A percentile compares a stretch with the other conserved stretches of the same genome.
phyloP scores from a whole-genome alignment of 2,797 vertebrate species.

The Taenioides sp. region DNA sequence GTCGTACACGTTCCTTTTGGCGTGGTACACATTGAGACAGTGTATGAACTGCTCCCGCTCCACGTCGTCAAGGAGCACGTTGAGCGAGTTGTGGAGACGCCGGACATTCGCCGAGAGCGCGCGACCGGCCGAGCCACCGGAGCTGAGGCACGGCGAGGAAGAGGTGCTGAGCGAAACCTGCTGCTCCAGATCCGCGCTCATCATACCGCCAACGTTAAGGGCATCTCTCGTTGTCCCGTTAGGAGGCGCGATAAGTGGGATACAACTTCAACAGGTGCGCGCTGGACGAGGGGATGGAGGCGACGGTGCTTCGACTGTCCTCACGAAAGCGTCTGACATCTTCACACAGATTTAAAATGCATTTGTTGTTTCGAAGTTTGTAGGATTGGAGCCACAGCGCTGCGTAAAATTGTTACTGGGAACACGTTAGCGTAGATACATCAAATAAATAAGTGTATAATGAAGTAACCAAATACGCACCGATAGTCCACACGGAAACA shows the following conservation, averaged over 20 bases:
- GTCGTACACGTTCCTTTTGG: conserved; percentile 93
- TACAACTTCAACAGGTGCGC: conserved; percentile 51
- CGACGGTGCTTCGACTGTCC: background rate
- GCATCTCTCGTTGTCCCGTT: conserved; percentile 4
- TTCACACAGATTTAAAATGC: background rate
- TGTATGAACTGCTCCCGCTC: conserved; percentile 92
- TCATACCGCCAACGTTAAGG: conserved; percentile 66
- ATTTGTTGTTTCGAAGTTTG: background rate
- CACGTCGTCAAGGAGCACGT: conserved; percentile 84
- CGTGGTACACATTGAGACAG: conserved; percentile 92
- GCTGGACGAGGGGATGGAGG: background rate
- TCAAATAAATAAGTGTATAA: background rate
- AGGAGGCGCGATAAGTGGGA: background rate
- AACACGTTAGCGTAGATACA: background rate
- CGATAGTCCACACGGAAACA: background rate
- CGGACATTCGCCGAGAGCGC: conserved; percentile 89
- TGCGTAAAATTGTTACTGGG: background rate
- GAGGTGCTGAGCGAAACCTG: conserved; percentile 70
- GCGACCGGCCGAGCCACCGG: conserved; percentile 69
- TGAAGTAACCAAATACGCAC: background rate
- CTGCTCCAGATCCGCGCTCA: conserved; percentile 86
- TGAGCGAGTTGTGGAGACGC: conserved; percentile 88
- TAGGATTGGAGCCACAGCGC: background rate
- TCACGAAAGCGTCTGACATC: background rate
- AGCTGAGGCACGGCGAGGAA: conserved; percentile 45